These are phyloP conservation scores for Hypercompe scribonia DNA, from an alignment of 2,888 invertebrate species.

Conservation along the genomic window DNA sequence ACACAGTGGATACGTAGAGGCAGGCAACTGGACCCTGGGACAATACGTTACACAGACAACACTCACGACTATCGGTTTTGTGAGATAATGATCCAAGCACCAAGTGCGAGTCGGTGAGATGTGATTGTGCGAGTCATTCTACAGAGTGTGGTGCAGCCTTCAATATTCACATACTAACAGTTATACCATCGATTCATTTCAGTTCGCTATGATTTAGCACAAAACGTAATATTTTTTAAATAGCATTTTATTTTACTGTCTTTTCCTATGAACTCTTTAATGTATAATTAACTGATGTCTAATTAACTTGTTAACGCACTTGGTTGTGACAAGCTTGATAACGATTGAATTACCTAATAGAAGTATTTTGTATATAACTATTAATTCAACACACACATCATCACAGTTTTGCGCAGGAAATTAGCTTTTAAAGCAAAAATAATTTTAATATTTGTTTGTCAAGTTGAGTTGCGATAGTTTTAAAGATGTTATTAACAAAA, in stretches of 20 bases:
- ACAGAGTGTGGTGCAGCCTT: background rate
- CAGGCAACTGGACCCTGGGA: slow-evolving; percentile 29
- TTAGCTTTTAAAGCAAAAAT: background rate
- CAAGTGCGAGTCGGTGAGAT: background rate
- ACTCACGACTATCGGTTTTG: background rate
- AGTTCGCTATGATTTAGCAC: background rate
- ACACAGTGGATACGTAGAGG: slow-evolving; percentile 31
- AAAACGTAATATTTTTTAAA: background rate
- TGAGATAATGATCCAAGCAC: background rate
- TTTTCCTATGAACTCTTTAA: background rate
- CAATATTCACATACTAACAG: background rate
- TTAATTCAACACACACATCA: too few species aligned
- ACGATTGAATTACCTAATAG: background rate
- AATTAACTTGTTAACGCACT: background rate
- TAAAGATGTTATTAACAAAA: background rate
- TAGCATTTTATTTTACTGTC: background rate
- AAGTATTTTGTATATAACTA: background rate
- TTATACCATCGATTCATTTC: background rate
- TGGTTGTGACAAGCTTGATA: background rate
- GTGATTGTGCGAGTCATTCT: background rate
- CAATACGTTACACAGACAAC: slow-evolving; percentile 10
- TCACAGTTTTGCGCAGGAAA: background rate
- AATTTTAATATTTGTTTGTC: background rate
- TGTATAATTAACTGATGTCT: background rate
- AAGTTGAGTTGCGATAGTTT: background rate